Base-by-base conservation (phyloP, 2,888 invertebrate species). In the Hymenopus coronatus region DNA sequence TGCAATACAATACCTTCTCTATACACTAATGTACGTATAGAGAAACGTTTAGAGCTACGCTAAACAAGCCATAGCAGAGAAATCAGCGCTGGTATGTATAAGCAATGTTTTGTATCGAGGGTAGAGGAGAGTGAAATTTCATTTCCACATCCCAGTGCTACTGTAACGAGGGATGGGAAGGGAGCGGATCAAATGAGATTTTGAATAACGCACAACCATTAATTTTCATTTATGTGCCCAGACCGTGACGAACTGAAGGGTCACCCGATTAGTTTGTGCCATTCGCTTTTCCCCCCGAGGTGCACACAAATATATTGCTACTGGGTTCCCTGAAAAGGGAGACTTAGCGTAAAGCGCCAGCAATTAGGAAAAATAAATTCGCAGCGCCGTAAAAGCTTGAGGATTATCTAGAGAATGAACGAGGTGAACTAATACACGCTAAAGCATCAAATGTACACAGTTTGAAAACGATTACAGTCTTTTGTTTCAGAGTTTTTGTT, bases 221-320 rank as follows among this genome's bases (percentile, higher is more conserved):
- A 86, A 86, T 86, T 86, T 86, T 86, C 86, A 86, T 86, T 85
- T 86, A 30, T 25, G 86, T 81, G 15, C 40, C 28, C 54, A 28
- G 70, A 40, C 15, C 28, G 81, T 86, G 86, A 81, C 30, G 70
- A 81, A 8, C 86, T 81, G 28, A 12, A 54, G n/a, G 54, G 85
- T 46, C 20, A 14, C 54, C 54, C 54, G 54, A 70, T 70, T 70
- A 70, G 54, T 70, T 70, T 70, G 15, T 70, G 54, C 54, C 15
- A 70, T 70, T 70, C 54, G 20, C 54, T 3, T 3, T 4, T 3
- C 9, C 40, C 4, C 54, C 54, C 54, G 20, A 70, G 54, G 54
- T 70, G 8, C 25, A 25, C 54, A 25, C 54, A 70, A 25, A 70
- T 70, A 70, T 70, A 70, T 70, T 70, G 54, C 46, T 46, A 8